These are phyloP conservation scores for Heptranchias perlo DNA, from an alignment of 2,113 vertebrate species.

Conservation along the genomic window DNA sequence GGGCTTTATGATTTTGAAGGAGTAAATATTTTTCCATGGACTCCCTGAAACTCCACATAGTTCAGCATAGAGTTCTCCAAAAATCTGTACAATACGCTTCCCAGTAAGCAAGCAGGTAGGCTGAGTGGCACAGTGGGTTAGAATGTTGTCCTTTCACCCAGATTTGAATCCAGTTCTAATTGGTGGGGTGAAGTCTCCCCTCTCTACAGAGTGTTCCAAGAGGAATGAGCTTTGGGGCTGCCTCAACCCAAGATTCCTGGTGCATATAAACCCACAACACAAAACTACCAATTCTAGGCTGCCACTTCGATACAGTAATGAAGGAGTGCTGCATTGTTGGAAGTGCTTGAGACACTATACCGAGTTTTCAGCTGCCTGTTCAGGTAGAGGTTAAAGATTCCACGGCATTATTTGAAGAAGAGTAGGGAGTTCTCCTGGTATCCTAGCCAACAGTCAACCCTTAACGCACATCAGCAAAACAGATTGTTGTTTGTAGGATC, in stretches of 20 bases:
- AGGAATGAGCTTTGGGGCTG: neutral
- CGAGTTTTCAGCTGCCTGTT: neutral
- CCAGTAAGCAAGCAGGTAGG: neutral
- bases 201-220: neutral
- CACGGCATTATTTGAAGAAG: neutral
- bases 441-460: neutral
- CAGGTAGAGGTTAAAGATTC: neutral
- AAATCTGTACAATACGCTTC: neutral
- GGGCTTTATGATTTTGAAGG: neutral
- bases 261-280: neutral
- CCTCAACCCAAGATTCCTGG: neutral
- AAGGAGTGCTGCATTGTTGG: neutral
- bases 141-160: neutral
- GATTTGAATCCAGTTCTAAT: neutral
- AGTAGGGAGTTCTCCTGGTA: neutral
- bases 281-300: neutral
- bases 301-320: neutral
- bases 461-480: neutral
- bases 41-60: neutral
- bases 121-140: neutral
- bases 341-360: neutral
- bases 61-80: neutral
- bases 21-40: fast-evolving
- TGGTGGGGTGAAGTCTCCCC: neutral
- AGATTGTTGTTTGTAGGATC: neutral